These are phyloP conservation scores for Pitta sordida DNA, from an alignment of 2,113 vertebrate species.

Conservation along the genomic window DNA sequence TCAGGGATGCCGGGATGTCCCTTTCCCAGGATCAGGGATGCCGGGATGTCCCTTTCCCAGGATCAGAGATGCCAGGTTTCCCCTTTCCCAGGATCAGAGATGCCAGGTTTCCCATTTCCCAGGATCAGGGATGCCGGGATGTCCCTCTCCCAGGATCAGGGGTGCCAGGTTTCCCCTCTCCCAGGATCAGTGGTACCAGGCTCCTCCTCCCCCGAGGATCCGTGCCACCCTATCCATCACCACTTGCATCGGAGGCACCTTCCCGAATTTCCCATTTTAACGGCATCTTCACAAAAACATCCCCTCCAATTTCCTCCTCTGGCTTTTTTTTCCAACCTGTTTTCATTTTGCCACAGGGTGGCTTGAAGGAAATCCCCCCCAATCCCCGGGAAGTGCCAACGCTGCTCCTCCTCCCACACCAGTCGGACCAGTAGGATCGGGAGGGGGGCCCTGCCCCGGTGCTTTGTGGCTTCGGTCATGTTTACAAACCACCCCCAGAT, in stretches of 20 bases:
- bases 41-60: background rate
- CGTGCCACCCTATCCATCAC: background rate
- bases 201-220: background rate
- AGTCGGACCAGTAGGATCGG: background rate
- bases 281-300: background rate
- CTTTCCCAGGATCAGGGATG: background rate
- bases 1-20: rapidly evolving
- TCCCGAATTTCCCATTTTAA: background rate
- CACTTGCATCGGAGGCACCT: too few species aligned
- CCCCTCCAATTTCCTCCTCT: background rate
- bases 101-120: background rate
- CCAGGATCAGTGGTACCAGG: background rate
- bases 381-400: background rate
- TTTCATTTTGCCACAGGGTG: background rate
- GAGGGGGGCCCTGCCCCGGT: background rate
- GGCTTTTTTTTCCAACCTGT: background rate
- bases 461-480: constrained; percentile 9
- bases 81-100: too few species aligned
- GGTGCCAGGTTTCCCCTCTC: background rate
- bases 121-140: background rate
- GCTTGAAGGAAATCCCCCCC: background rate
- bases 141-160: too few species aligned
- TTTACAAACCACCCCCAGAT: constrained; percentile 12
- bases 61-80: background rate
- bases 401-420: background rate